Percentiles rank a stretch among this genome's conserved stretches.
Evolutionary conservation across 2,797 vertebrate species (phyloP).

Genomic region (Selene dorsalis): DNA sequence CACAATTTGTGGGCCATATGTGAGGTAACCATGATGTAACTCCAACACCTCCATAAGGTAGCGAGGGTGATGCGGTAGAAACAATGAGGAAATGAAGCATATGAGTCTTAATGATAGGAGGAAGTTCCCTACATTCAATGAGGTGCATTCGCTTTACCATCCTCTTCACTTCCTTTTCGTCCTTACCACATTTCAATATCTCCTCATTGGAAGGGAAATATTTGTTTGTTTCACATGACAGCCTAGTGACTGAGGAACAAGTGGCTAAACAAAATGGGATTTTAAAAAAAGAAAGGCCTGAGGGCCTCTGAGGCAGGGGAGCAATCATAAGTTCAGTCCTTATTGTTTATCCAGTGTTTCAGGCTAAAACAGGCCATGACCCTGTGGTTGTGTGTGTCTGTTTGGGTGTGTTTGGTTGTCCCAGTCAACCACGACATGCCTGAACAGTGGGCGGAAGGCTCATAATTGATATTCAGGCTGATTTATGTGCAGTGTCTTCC

Average conservation of each 20-base stretch:
- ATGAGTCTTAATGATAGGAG: slow-evolving; percentile 1
- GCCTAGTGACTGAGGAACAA: too few relatives aligned
- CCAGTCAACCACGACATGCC: slow-evolving; percentile 32
- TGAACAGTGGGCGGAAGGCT: slow-evolving; percentile 30
- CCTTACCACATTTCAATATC: neutral
- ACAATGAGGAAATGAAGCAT: neutral
- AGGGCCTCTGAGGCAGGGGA: neutral
- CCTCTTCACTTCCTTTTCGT: slow-evolving; percentile 8
- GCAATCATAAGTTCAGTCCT: slow-evolving; percentile 21
- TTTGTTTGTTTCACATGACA: neutral
- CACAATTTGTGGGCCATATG: neutral
- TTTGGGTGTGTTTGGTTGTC: slow-evolving; percentile 51
- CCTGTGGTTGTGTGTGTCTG: slow-evolving; percentile 39
- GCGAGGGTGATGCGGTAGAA: neutral
- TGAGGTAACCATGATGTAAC: neutral
- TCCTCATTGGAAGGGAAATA: slow-evolving; percentile 5
- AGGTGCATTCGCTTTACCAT: slow-evolving; percentile 41
- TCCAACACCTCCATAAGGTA: neutral
- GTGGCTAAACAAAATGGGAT: too few relatives aligned
- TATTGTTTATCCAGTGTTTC: slow-evolving; percentile 28
- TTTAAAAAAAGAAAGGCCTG: neutral
- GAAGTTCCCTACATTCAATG: neutral
- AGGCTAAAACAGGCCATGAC: slow-evolving; percentile 31
- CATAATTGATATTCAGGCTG: slow-evolving; percentile 34
- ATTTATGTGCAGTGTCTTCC: slow-evolving; percentile 35